Evolutionary conservation across 2,113 vertebrate genomes (phyloP).

Genomic region (Felis catus): DNA sequence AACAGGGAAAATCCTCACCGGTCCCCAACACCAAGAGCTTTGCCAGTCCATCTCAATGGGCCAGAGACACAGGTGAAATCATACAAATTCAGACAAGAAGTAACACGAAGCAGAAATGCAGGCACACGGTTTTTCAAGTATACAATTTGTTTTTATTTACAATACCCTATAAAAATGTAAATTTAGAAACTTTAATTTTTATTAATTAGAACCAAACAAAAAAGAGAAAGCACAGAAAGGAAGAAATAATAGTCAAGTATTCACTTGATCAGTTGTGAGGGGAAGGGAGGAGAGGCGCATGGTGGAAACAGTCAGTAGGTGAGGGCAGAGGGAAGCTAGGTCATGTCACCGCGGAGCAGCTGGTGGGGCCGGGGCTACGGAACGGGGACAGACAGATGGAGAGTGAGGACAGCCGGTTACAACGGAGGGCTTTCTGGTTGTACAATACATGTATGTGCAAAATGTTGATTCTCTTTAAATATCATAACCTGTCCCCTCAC

Average conservation of each 20-base stretch:
- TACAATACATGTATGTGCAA: constrained; percentile 82
- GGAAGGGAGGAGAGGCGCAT: neutral
- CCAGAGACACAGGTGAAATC: neutral
- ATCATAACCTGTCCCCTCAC: constrained; percentile 49
- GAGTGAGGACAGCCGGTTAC: constrained; percentile 48
- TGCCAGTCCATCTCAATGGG: neutral
- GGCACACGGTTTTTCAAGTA: constrained; percentile 76
- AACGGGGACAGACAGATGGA: constrained; percentile 3
- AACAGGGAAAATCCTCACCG: neutral
- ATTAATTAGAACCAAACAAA: constrained; percentile 83
- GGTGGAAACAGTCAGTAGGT: constrained; percentile 18
- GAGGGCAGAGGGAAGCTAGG: neutral
- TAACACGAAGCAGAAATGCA: neutral
- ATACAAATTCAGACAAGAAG: neutral
- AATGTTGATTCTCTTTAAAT: constrained; percentile 67
- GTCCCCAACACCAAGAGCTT: neutral
- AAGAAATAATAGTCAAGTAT: constrained; percentile 73
- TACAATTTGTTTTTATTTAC: constrained; percentile 88
- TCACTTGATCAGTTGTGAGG: constrained; percentile 71
- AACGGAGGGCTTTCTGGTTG: constrained; percentile 65
- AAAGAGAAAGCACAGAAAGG: constrained; percentile 74
- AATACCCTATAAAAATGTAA: constrained; percentile 89
- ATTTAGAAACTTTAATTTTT: constrained; percentile 86
- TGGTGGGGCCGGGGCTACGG: neutral
- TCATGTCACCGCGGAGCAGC: neutral